Conservation (phyloP, 2,797 vertebrate genomes). For the Fistularia tabacaria region DNA sequence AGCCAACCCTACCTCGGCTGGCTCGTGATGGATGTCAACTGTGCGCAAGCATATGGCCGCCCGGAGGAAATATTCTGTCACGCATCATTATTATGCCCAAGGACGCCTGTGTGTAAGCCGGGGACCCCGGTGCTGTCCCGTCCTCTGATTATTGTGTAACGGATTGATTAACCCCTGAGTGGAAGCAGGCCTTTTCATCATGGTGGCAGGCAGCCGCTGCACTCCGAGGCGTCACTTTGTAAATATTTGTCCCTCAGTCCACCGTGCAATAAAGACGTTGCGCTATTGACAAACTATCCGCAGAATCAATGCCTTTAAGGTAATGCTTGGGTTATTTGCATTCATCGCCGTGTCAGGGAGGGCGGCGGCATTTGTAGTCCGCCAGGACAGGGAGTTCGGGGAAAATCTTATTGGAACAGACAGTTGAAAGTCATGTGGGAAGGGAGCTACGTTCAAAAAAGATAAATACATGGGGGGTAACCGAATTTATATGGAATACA, state of each 20-base stretch:
- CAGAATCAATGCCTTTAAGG: constrained; percentile 26
- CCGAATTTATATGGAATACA: too few relatives aligned
- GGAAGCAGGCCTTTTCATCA: constrained; percentile 40
- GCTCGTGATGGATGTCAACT: constrained; percentile 47
- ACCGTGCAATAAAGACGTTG: constrained; percentile 30
- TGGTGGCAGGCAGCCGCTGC: constrained; percentile 13
- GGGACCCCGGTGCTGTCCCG: constrained; percentile 44
- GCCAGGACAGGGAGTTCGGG: too few relatives aligned
- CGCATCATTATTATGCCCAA: constrained; percentile 53
- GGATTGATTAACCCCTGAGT: constrained; percentile 65
- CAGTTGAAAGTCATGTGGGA: too few relatives aligned
- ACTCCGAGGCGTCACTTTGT: constrained; percentile 34
- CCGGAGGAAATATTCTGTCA: constrained; percentile 56
- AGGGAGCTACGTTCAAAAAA: too few relatives aligned
- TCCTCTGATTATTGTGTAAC: constrained; percentile 54
- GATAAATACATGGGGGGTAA: too few relatives aligned
- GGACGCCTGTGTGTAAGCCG: constrained; percentile 48
- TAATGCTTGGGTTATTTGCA: constrained; percentile 26
- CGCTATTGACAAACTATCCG: constrained; percentile 29
- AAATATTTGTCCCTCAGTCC: constrained; percentile 39
- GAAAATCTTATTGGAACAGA: too few relatives aligned
- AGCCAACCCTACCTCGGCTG: constrained; percentile 20
- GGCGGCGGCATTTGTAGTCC: background rate
- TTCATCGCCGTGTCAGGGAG: constrained; percentile 6
- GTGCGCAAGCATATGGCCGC: constrained; percentile 21